These are phyloP conservation scores for Strigops habroptila DNA, from an alignment of 2,113 vertebrate genomes.

Conservation along the genomic window DNA sequence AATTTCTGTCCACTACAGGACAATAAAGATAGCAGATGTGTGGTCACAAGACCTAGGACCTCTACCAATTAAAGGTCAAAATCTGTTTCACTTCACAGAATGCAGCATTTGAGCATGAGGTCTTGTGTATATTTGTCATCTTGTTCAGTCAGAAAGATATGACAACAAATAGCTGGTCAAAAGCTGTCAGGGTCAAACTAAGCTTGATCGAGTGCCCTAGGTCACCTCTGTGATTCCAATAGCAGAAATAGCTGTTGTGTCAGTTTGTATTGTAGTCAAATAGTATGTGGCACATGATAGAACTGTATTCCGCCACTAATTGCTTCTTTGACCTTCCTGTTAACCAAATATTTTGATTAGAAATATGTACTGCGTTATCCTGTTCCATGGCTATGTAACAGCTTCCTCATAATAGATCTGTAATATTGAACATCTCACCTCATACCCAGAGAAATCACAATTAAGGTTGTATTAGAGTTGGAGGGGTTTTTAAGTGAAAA, in stretches of 20 bases:
- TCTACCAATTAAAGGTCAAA: conserved; percentile 70
- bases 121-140: conserved; percentile 64
- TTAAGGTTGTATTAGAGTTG: background rate
- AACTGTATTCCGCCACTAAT: conserved; percentile 40
- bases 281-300: background rate
- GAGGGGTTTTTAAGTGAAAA: background rate
- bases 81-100: conserved; percentile 57
- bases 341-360: conserved; percentile 62
- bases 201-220: conserved; percentile 54
- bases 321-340: conserved; percentile 59
- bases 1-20: conserved; percentile 51
- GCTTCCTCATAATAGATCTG: conserved; percentile 5
- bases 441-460: background rate
- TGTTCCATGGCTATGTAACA: background rate
- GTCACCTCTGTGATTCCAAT: conserved; percentile 50
- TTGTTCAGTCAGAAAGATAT: conserved; percentile 63
- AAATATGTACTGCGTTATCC: conserved; percentile 20
- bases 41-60: conserved; percentile 48
- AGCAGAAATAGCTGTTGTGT: conserved; percentile 23
- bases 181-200: conserved; percentile 63
- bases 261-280: conserved; percentile 31
- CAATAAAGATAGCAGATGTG: conserved; percentile 62
- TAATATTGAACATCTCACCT: background rate
- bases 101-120: conserved; percentile 29
- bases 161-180: conserved; percentile 67